Percentiles rank a stretch among this genome's conserved stretches.
These are phyloP conservation scores for Drosophila prolongata DNA, from an alignment of 2,888 invertebrate species.

Conservation along the genomic window DNA sequence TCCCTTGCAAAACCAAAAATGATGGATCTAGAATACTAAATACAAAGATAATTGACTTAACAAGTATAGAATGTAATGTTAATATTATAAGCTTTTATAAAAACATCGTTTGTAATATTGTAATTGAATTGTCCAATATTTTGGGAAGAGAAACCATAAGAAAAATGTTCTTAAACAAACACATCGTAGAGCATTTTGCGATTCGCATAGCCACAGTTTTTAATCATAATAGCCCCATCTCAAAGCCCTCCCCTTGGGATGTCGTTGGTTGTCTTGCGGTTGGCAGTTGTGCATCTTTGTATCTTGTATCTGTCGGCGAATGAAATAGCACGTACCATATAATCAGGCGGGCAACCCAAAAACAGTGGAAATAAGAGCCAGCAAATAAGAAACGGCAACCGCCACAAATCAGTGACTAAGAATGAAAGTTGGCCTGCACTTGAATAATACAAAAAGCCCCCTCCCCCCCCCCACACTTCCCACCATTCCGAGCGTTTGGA, in stretches of 20 bases:
- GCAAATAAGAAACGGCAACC: constrained; percentile 31
- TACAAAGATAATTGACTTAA: too few relatives aligned
- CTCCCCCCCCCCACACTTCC: too few relatives aligned
- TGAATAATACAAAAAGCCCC: constrained; percentile 3
- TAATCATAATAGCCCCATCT: neutral
- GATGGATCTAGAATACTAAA: too few relatives aligned
- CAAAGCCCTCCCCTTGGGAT: constrained; percentile 16
- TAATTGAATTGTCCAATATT: too few relatives aligned
- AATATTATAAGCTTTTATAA: too few relatives aligned
- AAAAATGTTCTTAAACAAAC: neutral
- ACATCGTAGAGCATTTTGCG: constrained; percentile 4
- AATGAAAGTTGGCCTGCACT: constrained; percentile 65
- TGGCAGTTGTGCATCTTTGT: constrained; percentile 39
- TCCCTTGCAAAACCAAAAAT: too few relatives aligned
- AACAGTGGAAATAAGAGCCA: constrained; percentile 37
- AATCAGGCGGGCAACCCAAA: constrained; percentile 73
- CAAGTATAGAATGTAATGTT: too few relatives aligned
- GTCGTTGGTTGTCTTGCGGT: constrained; percentile 18
- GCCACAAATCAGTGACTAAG: constrained; percentile 56
- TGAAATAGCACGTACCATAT: constrained; percentile 69
- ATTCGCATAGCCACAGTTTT: neutral
- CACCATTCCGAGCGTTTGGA: too few relatives aligned
- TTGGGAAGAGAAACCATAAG: too few relatives aligned
- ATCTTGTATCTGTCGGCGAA: constrained; percentile 55
- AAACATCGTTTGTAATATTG: too few relatives aligned